A percentile compares a stretch with the other conserved stretches of the same genome.
Evolutionary conservation across 2,888 invertebrate genomes (phyloP).

Genomic region (Tetrapedia diversipes): DNA sequence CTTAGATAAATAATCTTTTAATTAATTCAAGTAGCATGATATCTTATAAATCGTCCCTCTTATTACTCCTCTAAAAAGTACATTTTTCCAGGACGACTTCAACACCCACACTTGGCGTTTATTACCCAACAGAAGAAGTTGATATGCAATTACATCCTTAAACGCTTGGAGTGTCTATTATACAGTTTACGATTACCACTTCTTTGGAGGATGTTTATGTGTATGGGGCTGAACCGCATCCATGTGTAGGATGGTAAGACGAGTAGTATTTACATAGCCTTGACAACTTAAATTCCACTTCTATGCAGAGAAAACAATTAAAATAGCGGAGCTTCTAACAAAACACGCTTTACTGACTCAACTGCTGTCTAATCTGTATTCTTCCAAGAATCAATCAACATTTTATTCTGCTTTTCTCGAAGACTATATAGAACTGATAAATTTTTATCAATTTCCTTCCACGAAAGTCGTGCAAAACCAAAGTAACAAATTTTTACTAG

Average conservation of each 20-base stretch:
- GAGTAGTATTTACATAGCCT: constrained; percentile 6
- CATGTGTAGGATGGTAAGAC: constrained; percentile 9
- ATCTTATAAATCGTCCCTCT: too few species aligned
- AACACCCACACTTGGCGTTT: not conserved
- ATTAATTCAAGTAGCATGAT: not conserved
- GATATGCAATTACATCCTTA: not conserved
- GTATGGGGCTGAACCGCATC: constrained; percentile 19
- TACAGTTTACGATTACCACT: constrained; percentile 8
- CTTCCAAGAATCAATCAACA: not conserved
- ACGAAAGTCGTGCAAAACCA: not conserved
- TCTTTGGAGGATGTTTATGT: constrained; percentile 11
- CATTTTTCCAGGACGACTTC: not conserved
- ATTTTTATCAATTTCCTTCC: not conserved
- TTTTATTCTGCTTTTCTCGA: not conserved
- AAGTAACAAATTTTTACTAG: not conserved
- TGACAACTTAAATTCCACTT: constrained; percentile 22
- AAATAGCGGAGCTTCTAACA: not conserved
- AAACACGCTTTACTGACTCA: not conserved
- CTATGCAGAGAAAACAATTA: constrained; percentile 10
- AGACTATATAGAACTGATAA: not conserved
- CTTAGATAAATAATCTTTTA: constrained; percentile 5
- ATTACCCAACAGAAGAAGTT: not conserved
- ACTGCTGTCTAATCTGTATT: not conserved
- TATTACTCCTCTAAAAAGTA: too few species aligned
- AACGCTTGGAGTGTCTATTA: not conserved